Evolutionary conservation across 2,888 invertebrate species (phyloP), one percentile per base, ranked within the genome.

Genomic region (Imbricaverruca yamaguchii): DNA sequence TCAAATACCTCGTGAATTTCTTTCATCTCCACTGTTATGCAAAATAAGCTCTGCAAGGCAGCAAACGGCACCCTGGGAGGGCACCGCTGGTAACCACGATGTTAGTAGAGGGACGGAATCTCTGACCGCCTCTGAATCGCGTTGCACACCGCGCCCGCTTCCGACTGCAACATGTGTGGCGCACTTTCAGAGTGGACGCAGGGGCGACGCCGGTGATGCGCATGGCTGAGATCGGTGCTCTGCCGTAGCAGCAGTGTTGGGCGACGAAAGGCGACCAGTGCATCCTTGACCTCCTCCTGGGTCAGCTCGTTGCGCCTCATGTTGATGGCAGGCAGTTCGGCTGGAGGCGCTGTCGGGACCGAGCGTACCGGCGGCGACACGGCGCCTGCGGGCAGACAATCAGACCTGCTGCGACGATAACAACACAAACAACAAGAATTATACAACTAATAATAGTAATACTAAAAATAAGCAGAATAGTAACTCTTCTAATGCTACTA

Each of bases 161-260:
- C 39, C 39, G 39, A 39, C 39, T 39, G 39, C 39, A 4, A 39
- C 39, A 39, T 39, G 1, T 39, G 39, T 39, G 39, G 39, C 69
- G 69, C 15, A 74, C 74, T 55, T 74, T 74, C 55, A 21, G 55
- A 21, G 74, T 74, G 53, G 21, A 15, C 53, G 74, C 13, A 8
- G 74, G 55, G 11, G 39, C 10, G 74, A 74, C 21, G 53, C 21
- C 23, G 3, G 21, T 21, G 74, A 74, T 74, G 53, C 55, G 39
- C 18, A 74, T 53, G 74, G 18, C 55, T 13, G 21, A 21, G 55
- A 74, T 55, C 9, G 74, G 74, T 6, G 10, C 53, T 11, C 55
- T 55, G 21, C 74, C 74, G 55, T 74, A 74, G 74, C 74, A 74
- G 74, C 74, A 74, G 74, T 74, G 74, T 55, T 74, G 74, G 18